Evolutionary conservation across 2,888 invertebrate genomes (phyloP), one percentile per base, ranked within the genome.

Genomic region (Galeopsomyia nigrocyanea): DNA sequence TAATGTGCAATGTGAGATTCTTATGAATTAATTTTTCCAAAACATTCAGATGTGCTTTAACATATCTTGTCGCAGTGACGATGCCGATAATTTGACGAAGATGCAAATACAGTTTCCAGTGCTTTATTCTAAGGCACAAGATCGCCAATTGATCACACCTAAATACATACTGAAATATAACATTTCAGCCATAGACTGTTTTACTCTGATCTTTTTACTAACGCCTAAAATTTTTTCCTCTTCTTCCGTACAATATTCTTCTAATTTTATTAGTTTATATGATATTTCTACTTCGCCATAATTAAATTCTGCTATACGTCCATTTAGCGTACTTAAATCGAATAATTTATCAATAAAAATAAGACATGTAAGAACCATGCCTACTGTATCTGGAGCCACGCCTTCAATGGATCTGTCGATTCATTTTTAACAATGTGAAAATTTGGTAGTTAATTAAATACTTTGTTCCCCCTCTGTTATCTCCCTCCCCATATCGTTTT

Each of bases 151-250:
- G 6, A 76, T 75, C 19, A 75, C 31, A 10, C 62, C 68, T 19
- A 74, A n/a, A 51, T 75, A 75, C n/a, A 68, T 49, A 2, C 64
- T 19, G 3, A 77, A 53, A 21, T 71, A 75, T 6, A 75, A 39
- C 51, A 60, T 72, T 63, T 76, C 67, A 1, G 75, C 63, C 13
- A 75, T 71, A 50, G 74, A 77, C 31, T 77, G 74, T 64, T 74
- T 71, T 0, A 72, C 17, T 31, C 55, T 68, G 19, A 74, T 26
- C 5, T 49, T 16, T 19, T 13, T 2, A 57, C 53, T 66, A 19
- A 21, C 22, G 13, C 21, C 17, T 49, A 21, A 21, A 49, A 47
- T 14, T 21, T 47, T 49, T 19, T 19, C 21, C 19, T 21, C 47
- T 17, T 47, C 68, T 71, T 1, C 13, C 2, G 49, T 73, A 71